These are phyloP conservation scores for Taurulus bubalis DNA, from an alignment of 2,113 vertebrate species.

Conservation along the genomic window DNA sequence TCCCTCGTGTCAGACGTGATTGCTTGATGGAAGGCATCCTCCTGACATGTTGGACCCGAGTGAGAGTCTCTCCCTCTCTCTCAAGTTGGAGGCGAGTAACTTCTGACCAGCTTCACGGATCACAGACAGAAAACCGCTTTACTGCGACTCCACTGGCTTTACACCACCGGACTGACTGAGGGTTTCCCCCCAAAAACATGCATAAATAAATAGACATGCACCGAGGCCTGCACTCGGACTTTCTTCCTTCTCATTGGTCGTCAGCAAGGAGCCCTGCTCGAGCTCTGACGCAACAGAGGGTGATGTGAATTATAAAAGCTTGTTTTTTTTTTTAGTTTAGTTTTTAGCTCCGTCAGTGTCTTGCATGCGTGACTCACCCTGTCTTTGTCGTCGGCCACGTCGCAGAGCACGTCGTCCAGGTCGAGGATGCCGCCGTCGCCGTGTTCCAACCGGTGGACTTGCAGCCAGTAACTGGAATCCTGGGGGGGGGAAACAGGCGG, in stretches of 20 bases:
- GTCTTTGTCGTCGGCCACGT: constrained; percentile 97
- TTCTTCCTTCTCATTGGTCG: no score
- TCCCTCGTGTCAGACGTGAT: neutral
- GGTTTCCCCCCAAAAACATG: neutral
- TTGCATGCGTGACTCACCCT: constrained; percentile 85
- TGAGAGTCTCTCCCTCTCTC: neutral
- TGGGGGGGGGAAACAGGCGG: constrained; percentile 54
- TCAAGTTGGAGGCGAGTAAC: neutral
- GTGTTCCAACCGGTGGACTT: constrained; percentile 93
- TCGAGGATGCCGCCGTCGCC: constrained; percentile 96
- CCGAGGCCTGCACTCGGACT: neutral
- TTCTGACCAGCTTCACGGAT: neutral
- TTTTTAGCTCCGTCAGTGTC: no score
- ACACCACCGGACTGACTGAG: neutral
- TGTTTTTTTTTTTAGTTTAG: no score
- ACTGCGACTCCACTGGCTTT: no score
- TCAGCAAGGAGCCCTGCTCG: no score
- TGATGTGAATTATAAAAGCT: no score
- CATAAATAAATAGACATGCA: neutral
- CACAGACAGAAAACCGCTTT: no score
- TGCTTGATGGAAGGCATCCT: neutral
- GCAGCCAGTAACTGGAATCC: constrained; percentile 95
- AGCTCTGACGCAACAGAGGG: no score
- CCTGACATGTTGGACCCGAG: neutral
- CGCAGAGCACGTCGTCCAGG: constrained; percentile 93